Evolutionary conservation across 2,113 vertebrate genomes (phyloP).

Genomic region (Pipra filicauda): DNA sequence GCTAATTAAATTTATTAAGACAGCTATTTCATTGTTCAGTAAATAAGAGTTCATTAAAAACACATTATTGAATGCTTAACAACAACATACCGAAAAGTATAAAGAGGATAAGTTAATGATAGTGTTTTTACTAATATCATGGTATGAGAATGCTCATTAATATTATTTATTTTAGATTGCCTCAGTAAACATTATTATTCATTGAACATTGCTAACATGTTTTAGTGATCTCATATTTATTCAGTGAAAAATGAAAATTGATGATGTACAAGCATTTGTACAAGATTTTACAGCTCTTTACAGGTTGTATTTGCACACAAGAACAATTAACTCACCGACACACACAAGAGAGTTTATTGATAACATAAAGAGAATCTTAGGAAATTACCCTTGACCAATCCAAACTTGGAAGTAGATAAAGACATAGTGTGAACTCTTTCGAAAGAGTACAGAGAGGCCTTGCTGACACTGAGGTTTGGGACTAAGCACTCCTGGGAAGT

Average conservation of each 20-base stretch:
- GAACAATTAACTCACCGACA: background rate
- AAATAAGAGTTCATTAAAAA: constrained; percentile 46
- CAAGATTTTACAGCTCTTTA: background rate
- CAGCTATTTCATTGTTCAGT: background rate
- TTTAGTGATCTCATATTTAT: constrained; percentile 28
- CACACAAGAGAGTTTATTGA: background rate
- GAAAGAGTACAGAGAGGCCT: too few relatives aligned
- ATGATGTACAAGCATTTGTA: background rate
- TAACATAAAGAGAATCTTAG: background rate
- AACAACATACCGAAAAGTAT: background rate
- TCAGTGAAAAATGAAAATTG: constrained; percentile 10
- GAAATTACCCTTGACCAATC: background rate
- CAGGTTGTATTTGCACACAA: background rate
- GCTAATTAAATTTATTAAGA: background rate
- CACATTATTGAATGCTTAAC: constrained; percentile 18
- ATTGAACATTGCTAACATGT: background rate
- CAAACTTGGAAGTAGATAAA: background rate
- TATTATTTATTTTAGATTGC: constrained; percentile 13
- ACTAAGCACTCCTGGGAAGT: background rate
- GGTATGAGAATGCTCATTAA: background rate
- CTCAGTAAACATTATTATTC: constrained; percentile 1
- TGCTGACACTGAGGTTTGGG: background rate
- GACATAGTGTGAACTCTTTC: background rate
- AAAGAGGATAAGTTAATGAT: constrained; percentile 12
- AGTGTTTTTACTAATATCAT: background rate